phyloP scores from a whole-genome alignment of 2,888 invertebrate species.

The Drosophila setosimentum region DNA sequence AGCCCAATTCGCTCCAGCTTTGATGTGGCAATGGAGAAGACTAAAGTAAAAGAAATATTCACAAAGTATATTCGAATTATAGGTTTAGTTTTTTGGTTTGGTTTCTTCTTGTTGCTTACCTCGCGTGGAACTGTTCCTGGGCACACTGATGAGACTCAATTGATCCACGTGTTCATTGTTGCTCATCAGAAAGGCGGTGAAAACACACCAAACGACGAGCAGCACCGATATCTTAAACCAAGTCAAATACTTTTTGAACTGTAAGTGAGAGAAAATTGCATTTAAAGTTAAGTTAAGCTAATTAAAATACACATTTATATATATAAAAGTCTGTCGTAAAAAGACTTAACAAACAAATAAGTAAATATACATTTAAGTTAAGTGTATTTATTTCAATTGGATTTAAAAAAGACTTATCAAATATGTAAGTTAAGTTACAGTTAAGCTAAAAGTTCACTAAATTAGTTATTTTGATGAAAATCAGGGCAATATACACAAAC shows the following conservation, averaged over 20 bases:
- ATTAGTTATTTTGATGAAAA: too few relatives aligned
- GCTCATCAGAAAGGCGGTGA: conserved; percentile 89
- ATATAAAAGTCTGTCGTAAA: too few relatives aligned
- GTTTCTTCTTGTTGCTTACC: conserved; percentile 44
- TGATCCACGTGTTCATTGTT: conserved; percentile 89
- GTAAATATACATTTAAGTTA: too few relatives aligned
- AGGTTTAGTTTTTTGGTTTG: too few relatives aligned
- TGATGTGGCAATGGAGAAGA: conserved; percentile 81
- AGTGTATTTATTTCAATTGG: background rate
- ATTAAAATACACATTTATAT: too few relatives aligned
- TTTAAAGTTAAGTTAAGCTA: too few relatives aligned
- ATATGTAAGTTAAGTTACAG: background rate
- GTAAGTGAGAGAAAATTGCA: background rate
- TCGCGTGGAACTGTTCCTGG: conserved; percentile 72
- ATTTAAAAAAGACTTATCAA: background rate
- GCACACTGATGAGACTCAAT: conserved; percentile 88
- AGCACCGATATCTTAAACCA: conserved; percentile 86
- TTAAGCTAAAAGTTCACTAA: background rate
- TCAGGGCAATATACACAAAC: too few relatives aligned
- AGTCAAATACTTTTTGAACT: conserved; percentile 82
- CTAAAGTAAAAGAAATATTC: conserved; percentile 46
- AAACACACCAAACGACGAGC: conserved; percentile 88
- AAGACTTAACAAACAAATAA: too few relatives aligned
- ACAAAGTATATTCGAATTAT: too few relatives aligned
- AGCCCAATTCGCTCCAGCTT: conserved; percentile 86